Conservation (phyloP, 2,113 vertebrate genomes). For the Pycnonotus jocosus region DNA sequence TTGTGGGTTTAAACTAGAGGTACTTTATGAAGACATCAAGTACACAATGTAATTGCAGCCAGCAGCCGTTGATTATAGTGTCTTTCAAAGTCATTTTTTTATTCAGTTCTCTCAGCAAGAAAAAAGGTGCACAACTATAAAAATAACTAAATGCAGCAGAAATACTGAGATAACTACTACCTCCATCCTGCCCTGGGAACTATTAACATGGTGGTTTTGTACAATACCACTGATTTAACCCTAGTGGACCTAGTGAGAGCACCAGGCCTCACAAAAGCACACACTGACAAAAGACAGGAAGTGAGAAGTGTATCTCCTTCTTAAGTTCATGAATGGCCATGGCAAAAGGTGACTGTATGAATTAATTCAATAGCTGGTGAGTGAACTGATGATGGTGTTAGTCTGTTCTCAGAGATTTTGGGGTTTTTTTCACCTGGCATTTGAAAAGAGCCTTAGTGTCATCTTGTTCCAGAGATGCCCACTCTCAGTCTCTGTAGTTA, state of each 20-base stretch:
- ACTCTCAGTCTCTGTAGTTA: neutral
- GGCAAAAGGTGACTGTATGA: neutral
- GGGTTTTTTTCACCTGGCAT: neutral
- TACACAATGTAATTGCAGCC: conserved; percentile 41
- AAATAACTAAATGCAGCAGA: conserved; percentile 39
- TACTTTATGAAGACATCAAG: conserved; percentile 37
- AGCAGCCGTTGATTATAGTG: conserved; percentile 50
- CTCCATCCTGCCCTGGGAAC: neutral
- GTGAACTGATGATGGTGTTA: neutral
- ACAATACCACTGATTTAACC: neutral
- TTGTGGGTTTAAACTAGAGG: conserved; percentile 15
- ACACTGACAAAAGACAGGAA: neutral
- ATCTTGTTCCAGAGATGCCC: neutral
- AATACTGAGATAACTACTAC: conserved; percentile 5
- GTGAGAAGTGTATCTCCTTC: neutral
- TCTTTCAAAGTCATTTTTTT: conserved; percentile 47
- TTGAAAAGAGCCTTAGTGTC: neutral
- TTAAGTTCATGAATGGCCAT: neutral
- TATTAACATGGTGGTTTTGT: neutral
- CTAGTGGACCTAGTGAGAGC: neutral
- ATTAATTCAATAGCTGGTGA: neutral
- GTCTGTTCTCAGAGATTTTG: neutral
- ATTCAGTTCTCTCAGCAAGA: conserved; percentile 33
- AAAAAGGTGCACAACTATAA: conserved; percentile 25
- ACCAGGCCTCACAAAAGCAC: neutral